Base-by-base conservation (phyloP, 1,140 invertebrate species). In the Brachionus angularis region DNA sequence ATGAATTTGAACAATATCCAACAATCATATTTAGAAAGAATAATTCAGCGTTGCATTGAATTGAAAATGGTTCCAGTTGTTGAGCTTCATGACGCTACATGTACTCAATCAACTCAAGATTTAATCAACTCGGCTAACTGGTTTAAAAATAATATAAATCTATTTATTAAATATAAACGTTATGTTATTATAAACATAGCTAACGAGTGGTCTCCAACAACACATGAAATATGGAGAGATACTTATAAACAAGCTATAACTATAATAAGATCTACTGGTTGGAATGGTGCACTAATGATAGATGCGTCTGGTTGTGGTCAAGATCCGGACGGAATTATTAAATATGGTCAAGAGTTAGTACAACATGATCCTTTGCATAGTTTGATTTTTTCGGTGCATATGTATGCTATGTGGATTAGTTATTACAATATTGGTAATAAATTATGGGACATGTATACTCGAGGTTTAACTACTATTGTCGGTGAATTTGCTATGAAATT, bases 341-440 rank as follows among this genome's bases (percentile, higher is more conserved):
- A 58, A 39, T 58, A 58, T 27, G 53, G 53, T 23, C 53, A 58
- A 42, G 53, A 58, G 39, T 39, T 58, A 27, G 33, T 58, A 4
- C 53, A 42, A 58, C 21, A 23, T 58, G 53, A 58, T 23, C 53
- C 53, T 18, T 23, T 14, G 0, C 36, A 58, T 39, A 58, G 39
- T 58, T 36, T 58, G 10, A 58, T 58, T 14, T 58, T 58, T 23
- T 58, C 53, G 2, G 53, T 58, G 1, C 53, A 58, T 7, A 58
- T 58, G 53, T 58, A 58, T 39, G 34, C 33, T 8, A 58, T 58
- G 53, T 58, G 53, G 53, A 58, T 58, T n/a, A 58, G n/a, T 12
- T 39, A 58, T 58, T 58, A 58, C 39, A 58, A 58, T 29, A 58
- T 58, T 58, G 53, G 53, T 25, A 23, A 7, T 2, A 58, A 58